Base-by-base conservation (phyloP, 2,113 vertebrate species). In the Corythoichthys haematopterus region DNA sequence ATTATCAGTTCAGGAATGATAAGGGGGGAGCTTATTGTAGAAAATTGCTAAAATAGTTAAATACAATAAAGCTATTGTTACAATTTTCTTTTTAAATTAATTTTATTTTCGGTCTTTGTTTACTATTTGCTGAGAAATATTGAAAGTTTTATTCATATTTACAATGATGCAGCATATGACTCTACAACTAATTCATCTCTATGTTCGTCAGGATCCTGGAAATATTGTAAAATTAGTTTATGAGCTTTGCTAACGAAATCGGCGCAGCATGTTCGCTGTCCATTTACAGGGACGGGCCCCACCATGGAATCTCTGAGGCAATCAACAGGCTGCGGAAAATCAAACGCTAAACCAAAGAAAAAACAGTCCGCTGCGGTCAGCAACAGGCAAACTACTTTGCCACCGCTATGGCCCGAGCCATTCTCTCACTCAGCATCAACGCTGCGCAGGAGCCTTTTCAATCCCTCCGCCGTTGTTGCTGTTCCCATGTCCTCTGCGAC, bases 181-280 rank as follows among this genome's bases (percentile, higher is more conserved):
- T 61, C 12, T 5, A 20, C 12, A 64, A 28, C 20, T 28, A 28
- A 28, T 55, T 50, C 1, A 43, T 15, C 0, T 13, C 5, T 64
- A 28, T 61, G 0, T 60, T 15, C 14, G 51, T 50, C 13, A 68
- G 20, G 57, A 57, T 38, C 5, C 33, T 36, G 56, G 36, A 0
- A 3, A 66, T 56, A 36, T 7, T 3, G 16, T 64, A 33, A 2
- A 52, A 3, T n/a, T 11, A 2, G 35, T 4, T 35, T 48, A 8
- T 66, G 15, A 55, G 45, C 36, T 8, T 59, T 6, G 66, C 74
- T 66, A 53, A 76, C 74, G 76, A 15, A 75, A 2, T 74, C 64
- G 1, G 45, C 38, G 72, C 70, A 81, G 66, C 61, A 85, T 86
- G 83, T 73, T 36, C 1, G 9, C 69, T 72, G 71, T 35, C 37